Evolutionary conservation across 2,113 vertebrate genomes (phyloP).

Genomic region (Alethe castanea): DNA sequence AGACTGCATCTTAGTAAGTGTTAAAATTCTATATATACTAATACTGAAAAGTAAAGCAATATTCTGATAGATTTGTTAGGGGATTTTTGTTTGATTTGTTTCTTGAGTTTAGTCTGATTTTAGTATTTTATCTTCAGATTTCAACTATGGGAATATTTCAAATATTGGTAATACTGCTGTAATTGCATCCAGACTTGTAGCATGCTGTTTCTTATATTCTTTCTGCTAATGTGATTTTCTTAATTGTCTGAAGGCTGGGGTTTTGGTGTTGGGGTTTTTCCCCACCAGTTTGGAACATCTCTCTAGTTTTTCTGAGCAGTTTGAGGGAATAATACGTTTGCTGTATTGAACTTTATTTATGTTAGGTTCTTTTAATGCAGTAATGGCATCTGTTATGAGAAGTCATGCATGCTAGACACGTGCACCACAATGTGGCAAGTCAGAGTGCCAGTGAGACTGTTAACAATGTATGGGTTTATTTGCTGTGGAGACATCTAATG

Average conservation of each 20-base stretch:
- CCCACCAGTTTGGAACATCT: neutral
- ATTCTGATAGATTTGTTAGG: neutral
- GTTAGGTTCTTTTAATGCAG: neutral
- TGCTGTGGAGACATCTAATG: neutral
- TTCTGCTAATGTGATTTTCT: neutral
- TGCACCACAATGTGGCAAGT: neutral
- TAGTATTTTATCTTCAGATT: neutral
- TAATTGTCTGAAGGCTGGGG: neutral
- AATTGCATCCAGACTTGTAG: neutral
- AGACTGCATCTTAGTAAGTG: neutral
- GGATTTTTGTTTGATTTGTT: neutral
- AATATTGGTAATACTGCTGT: neutral
- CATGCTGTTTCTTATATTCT: neutral
- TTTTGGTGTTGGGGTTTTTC: rapidly evolving
- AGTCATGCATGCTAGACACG: neutral
- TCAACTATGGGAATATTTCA: neutral
- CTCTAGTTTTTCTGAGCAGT: neutral
- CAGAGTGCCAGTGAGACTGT: neutral
- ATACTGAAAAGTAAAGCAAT: neutral
- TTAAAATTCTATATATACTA: neutral
- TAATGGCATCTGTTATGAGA: neutral
- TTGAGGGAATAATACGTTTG: neutral
- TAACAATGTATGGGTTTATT: neutral
- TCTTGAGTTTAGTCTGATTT: neutral
- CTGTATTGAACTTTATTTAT: neutral